A percentile compares a stretch with the other conserved stretches of the same genome.
Conservation (phyloP, 2,797 vertebrate genomes). For the Australoheros facetus region DNA sequence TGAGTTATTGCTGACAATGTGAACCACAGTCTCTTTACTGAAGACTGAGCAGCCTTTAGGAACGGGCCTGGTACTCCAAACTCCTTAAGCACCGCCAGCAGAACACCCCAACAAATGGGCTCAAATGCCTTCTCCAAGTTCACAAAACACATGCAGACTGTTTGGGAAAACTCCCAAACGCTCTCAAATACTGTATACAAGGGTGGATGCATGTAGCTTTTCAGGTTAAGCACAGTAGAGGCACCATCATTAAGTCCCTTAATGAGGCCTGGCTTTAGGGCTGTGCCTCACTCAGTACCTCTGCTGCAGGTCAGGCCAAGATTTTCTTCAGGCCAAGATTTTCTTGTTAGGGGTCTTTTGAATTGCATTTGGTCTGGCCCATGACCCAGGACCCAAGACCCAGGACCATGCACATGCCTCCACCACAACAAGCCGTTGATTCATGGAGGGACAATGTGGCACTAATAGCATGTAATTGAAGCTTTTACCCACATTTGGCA, state of each 20-base stretch:
- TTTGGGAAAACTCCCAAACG: neutral
- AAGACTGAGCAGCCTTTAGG: neutral
- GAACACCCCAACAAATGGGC: neutral
- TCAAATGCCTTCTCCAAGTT: neutral
- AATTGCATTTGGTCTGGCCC: neutral
- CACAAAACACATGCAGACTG: neutral
- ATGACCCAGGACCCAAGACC: neutral
- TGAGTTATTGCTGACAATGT: neutral
- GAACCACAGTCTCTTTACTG: too few species aligned
- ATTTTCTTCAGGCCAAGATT: accelerated
- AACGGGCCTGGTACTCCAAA: neutral
- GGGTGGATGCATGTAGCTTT: neutral
- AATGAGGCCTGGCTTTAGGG: neutral
- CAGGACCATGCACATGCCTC: neutral
- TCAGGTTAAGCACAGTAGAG: neutral
- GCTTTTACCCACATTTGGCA: neutral
- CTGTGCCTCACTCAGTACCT: neutral
- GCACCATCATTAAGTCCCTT: neutral
- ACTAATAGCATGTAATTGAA: neutral
- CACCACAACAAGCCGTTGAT: neutral
- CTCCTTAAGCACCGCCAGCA: neutral
- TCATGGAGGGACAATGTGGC: neutral
- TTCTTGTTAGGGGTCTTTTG: neutral
- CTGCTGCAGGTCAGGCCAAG: too few species aligned
- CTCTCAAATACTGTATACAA: accelerated